Evolutionary conservation across 2,113 vertebrate genomes (phyloP).

Genomic region (Mugil cephalus): DNA sequence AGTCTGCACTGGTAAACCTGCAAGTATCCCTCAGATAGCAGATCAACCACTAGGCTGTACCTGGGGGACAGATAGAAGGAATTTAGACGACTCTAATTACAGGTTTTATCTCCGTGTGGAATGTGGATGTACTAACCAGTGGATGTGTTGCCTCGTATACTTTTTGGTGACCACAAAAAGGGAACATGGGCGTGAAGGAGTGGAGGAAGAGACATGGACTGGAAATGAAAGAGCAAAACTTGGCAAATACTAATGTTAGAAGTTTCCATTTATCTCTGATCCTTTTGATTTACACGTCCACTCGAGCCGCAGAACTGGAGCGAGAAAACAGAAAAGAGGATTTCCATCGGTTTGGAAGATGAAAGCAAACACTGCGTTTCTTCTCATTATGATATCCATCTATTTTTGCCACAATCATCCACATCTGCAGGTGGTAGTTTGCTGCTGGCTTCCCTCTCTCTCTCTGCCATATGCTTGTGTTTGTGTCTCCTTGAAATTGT

Average conservation of each 20-base stretch:
- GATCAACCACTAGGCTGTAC: slow-evolving; percentile 25
- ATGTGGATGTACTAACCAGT: slow-evolving; percentile 28
- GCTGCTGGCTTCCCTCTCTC: neutral
- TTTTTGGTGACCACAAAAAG: slow-evolving; percentile 13
- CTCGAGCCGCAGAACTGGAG: slow-evolving; percentile 9
- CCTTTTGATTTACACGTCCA: slow-evolving; percentile 18
- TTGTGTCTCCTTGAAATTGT: slow-evolving; percentile 19
- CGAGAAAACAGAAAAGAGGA: neutral
- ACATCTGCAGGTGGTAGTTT: neutral
- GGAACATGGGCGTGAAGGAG: neutral
- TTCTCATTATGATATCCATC: neutral
- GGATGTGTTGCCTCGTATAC: neutral
- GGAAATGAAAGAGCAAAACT: slow-evolving; percentile 46
- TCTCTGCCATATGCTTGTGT: neutral
- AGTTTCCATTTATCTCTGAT: slow-evolving; percentile 21
- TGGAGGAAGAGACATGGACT: slow-evolving; percentile 1
- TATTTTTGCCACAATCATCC: neutral
- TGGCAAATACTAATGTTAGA: slow-evolving; percentile 53
- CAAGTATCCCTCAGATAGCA: slow-evolving; percentile 15
- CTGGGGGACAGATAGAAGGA: slow-evolving; percentile 39
- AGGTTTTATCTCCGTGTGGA: slow-evolving; percentile 30
- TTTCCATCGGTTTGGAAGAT: neutral
- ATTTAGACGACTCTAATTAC: slow-evolving; percentile 35
- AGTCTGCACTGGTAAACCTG: slow-evolving; percentile 29
- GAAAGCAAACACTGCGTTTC: neutral